Conservation (phyloP, 2,888 invertebrate genomes). For the Cosmopolites sordidus region DNA sequence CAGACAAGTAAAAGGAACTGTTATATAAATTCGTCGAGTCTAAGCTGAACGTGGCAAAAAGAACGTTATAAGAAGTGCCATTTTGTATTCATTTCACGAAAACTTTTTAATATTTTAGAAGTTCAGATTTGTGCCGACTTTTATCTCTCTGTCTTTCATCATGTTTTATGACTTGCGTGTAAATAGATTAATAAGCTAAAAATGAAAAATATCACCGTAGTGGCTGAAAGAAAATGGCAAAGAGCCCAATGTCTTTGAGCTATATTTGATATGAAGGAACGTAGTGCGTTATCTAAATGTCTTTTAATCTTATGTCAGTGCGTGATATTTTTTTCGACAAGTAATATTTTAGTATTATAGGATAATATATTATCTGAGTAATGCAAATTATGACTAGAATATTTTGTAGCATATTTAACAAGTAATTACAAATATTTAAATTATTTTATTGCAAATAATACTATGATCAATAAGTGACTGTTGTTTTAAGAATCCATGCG, state of each 20-base stretch:
- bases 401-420: too few species aligned
- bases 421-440: too few species aligned
- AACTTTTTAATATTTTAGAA: slow-evolving; percentile 26
- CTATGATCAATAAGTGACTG: too few species aligned
- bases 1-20: neutral
- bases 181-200: slow-evolving; percentile 26
- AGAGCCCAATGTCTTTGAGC: slow-evolving; percentile 11
- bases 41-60: neutral
- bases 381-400: too few species aligned
- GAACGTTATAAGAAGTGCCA: slow-evolving; percentile 12
- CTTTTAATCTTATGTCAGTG: too few species aligned
- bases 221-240: slow-evolving; percentile 12
- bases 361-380: too few species aligned
- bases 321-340: too few species aligned
- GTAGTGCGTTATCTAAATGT: slow-evolving; percentile 4
- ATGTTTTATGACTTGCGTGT: slow-evolving; percentile 21
- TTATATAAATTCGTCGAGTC: neutral
- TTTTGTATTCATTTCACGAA: slow-evolving; percentile 23
- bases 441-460: too few species aligned
- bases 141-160: slow-evolving; percentile 25
- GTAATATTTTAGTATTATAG: too few species aligned
- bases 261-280: slow-evolving; percentile 12
- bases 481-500: too few species aligned
- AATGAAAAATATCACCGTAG: slow-evolving; percentile 15
- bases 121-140: slow-evolving; percentile 23